Percentiles rank a stretch among this genome's conserved stretches.
phyloP scores from a whole-genome alignment of 2,888 invertebrate genomes.

The Lycophotia porphyrea region DNA sequence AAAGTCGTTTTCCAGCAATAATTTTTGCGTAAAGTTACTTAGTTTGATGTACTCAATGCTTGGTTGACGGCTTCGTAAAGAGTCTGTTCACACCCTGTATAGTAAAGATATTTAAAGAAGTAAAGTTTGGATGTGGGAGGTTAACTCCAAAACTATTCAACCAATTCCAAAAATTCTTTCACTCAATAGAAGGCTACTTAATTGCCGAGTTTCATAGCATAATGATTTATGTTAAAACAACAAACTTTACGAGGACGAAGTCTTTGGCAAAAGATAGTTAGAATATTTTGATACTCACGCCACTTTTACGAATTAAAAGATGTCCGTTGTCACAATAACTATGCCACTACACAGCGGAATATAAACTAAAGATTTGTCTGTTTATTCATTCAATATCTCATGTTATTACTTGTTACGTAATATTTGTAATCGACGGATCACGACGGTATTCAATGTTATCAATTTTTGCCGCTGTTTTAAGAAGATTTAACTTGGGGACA shows the following conservation, averaged over 20 bases:
- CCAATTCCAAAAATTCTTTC: not conserved
- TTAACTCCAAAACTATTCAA: not conserved
- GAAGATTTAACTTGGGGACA: not conserved
- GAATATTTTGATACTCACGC: constrained; percentile 36
- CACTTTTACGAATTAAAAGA: constrained; percentile 41
- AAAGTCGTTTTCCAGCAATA: too few species aligned
- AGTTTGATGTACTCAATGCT: too few species aligned
- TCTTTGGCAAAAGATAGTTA: not conserved
- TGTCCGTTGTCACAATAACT: constrained; percentile 22
- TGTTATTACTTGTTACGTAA: constrained; percentile 49
- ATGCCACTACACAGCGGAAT: constrained; percentile 36
- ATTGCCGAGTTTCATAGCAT: not conserved
- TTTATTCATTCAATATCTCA: constrained; percentile 41
- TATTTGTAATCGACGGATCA: constrained; percentile 48
- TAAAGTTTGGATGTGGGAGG: not conserved
- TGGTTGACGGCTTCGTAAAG: too few species aligned
- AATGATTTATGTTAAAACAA: not conserved
- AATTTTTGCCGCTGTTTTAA: constrained; percentile 33
- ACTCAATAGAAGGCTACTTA: not conserved
- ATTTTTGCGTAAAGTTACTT: too few species aligned
- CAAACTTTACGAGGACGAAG: too few species aligned
- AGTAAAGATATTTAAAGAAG: too few species aligned
- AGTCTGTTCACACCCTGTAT: too few species aligned
- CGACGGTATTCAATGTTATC: constrained; percentile 61
- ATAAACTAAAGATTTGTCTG: constrained; percentile 52